phyloP scores from a whole-genome alignment of 2,888 invertebrate genomes.

The Tipula unca region DNA sequence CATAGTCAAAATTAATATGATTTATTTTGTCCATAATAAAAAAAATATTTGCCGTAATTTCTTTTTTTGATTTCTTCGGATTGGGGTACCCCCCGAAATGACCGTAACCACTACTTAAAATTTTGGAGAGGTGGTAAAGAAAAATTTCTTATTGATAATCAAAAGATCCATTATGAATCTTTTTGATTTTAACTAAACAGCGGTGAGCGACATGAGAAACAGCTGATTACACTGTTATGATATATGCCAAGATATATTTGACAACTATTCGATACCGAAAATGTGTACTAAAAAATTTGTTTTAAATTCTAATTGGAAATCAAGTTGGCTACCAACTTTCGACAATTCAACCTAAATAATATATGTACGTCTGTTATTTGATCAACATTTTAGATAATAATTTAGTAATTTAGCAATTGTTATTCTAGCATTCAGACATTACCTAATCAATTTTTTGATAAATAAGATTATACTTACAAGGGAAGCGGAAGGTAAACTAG shows the following conservation, averaged over 20 bases:
- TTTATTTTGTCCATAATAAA: constrained; percentile 32
- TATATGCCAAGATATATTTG: not conserved
- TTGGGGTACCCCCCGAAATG: not conserved
- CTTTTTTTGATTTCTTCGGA: not conserved
- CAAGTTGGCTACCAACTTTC: not conserved
- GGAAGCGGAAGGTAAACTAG: no score
- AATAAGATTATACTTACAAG: no score
- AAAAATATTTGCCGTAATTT: constrained; percentile 33
- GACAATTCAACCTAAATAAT: no score
- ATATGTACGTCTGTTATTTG: no score
- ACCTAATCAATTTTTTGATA: no score
- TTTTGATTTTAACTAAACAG: not conserved
- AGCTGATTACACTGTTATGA: not conserved
- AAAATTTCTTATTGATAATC: constrained; percentile 14
- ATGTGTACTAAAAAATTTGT: not conserved
- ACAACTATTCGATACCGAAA: not conserved
- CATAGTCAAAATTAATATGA: constrained; percentile 71
- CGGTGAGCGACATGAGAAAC: not conserved
- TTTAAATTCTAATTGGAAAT: not conserved
- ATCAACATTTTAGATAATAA: no score
- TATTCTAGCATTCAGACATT: no score
- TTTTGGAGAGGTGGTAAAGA: constrained; percentile 9
- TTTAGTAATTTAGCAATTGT: no score
- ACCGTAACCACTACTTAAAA: constrained; percentile 14
- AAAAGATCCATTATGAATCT: constrained; percentile 14